Evolutionary conservation across 2,888 invertebrate species (phyloP), one percentile per base, ranked within the genome.

Genomic region (Celastrina argiolus): DNA sequence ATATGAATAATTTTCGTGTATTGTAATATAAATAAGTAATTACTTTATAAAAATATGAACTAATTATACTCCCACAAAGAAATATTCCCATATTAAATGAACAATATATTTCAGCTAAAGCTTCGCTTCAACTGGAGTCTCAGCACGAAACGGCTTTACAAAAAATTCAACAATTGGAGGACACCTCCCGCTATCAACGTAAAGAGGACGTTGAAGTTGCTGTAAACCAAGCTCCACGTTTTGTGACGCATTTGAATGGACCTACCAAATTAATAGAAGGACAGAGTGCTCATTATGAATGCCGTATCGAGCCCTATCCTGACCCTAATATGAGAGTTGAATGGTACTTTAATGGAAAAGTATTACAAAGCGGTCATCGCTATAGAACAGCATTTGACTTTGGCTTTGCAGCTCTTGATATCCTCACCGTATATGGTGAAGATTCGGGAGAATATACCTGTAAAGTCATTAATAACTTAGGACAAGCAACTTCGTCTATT

Each of bases 371-470:
- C 70, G 97, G 97, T 67, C 98, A 98, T 81, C 94, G 98, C 70
- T 97, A 97, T 92, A 94, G 97, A 78, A 98, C 98, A 63, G 96
- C 97, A 63, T 97, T 96, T 79, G 99, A 99, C 82, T 99, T 99
- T 83, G 99, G 99, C 59, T 99, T 98, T 85, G 98, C 98, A 67
- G 97, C 99, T 65, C 93, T 99, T 70, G 99, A 99, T 82, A 96
- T 99, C 69, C 92, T 98, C 34, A 96, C 97, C 56, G 98, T 98
- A 1, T 97, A 98, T 77, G 96, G 96, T 18, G 98, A 98, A 89
- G 99, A 99, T 83, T 96, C 97, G 71, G 98, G 98, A 66, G 97
- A 97, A 82, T 97, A 97, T 78, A 96, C 96, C 14, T 97, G 97
- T 85, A 94, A 94, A 78, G 97, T 96, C 64, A 97, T 96, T 66